Conservation (phyloP, 2,797 vertebrate genomes). For the Propithecus perrieri region DNA sequence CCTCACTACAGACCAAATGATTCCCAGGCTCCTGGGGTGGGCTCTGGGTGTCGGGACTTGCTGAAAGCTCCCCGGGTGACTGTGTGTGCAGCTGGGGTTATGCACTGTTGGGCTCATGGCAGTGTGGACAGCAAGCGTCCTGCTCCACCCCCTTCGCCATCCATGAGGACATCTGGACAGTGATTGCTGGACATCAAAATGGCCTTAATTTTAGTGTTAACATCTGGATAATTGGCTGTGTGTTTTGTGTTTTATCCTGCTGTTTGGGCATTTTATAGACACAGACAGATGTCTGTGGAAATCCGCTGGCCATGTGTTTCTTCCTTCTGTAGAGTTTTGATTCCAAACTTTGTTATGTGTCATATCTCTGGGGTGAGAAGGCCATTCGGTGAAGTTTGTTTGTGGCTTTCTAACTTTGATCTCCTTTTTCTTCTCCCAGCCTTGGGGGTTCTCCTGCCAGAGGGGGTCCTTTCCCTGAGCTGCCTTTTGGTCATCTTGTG, state of each 20-base stretch:
- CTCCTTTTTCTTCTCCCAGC: neutral
- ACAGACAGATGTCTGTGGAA: neutral
- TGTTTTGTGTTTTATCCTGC: neutral
- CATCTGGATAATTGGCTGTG: neutral
- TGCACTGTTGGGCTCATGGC: accelerated
- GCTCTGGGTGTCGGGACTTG: neutral
- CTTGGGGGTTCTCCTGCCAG: neutral
- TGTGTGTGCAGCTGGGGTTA: neutral
- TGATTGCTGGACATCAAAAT: neutral
- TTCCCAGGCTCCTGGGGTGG: neutral
- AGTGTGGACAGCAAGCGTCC: neutral
- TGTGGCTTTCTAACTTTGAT: neutral
- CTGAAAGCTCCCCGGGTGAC: accelerated
- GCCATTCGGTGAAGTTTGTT: neutral
- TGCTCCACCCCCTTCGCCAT: accelerated
- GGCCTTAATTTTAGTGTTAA: neutral
- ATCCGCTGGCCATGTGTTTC: neutral
- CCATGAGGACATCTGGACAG: neutral
- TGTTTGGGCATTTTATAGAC: neutral
- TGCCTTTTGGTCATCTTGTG: neutral
- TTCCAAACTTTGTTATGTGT: neutral
- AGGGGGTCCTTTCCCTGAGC: neutral
- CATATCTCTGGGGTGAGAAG: neutral
- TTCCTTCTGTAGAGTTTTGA: neutral
- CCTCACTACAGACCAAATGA: neutral